Evolutionary conservation across 2,113 vertebrate species (phyloP), one percentile per base, ranked within the genome.

Genomic region (Perca fluviatilis): DNA sequence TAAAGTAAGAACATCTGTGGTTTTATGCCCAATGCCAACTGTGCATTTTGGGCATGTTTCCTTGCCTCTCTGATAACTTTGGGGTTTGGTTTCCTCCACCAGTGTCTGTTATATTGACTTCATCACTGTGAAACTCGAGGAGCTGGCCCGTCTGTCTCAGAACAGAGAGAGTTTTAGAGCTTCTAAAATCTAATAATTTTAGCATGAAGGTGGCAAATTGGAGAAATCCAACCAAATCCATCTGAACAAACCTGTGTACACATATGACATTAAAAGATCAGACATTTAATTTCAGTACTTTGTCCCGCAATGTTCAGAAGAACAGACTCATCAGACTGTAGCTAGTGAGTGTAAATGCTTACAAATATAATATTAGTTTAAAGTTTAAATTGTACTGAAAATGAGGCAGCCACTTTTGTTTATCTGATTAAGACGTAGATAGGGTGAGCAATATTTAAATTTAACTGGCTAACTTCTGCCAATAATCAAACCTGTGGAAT

Each of bases 11-110:
- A 30, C 40, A 75, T 84, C 73, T 86, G 82, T n/a, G 21, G 49
- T 64, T 84, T 67, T n/a, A 61, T 56, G 61, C 27, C 66, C 66
- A 6, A 9, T 43, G 72, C 73, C 90, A 86, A 36, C 85, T 89
- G 90, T 77, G 65, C 68, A 68, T 80, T 70, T 81, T 85, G 73
- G 53, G 25, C 72, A 68, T 74, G 69, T 58, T 68, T 78, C 69
- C 43, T 21, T 8, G 62, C 49, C 67, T 77, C 68, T 67, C 78
- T 49, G 7, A 79, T 68, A 66, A 85, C 77, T 63, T 58, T 15
- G 58, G 84, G 74, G 40, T 69, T 92, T 80, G 82, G 86, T 87
- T 91, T 90, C 81, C 78, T 85, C 51, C 51, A 33, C 64, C 83
- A 61, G 72, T 60, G 53, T 67, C 84, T 73, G 65, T 65, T 61